These are phyloP conservation scores for Synanthedon vespiformis DNA, from an alignment of 2,888 invertebrate genomes.

Conservation along the genomic window DNA sequence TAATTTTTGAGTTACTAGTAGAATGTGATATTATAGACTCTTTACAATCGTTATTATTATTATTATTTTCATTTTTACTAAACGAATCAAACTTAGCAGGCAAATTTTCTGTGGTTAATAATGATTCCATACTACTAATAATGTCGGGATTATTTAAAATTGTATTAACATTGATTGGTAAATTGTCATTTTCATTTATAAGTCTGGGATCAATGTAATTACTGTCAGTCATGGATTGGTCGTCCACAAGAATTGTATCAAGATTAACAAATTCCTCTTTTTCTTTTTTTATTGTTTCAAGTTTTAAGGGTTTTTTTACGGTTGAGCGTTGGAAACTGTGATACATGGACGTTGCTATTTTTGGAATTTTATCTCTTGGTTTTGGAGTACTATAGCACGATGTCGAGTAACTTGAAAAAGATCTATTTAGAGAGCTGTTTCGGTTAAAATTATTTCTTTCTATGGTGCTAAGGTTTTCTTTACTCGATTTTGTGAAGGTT, in stretches of 20 bases:
- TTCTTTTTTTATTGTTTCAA: conserved; percentile 55
- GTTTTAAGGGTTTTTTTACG: conserved; percentile 53
- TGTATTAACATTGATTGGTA: conserved; percentile 70
- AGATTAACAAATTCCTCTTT: conserved; percentile 62
- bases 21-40: conserved; percentile 7
- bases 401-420: conserved; percentile 54
- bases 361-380: conserved; percentile 60
- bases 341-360: conserved; percentile 59
- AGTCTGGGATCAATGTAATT: conserved; percentile 71
- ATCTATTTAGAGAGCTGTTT: conserved; percentile 50
- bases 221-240: conserved; percentile 62
- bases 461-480: conserved; percentile 52
- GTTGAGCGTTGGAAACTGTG: conserved; percentile 60
- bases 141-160: conserved; percentile 64
- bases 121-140: conserved; percentile 65
- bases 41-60: conserved; percentile 31
- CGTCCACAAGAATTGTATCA: conserved; percentile 47
- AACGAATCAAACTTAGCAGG: conserved; percentile 62
- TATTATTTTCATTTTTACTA: conserved; percentile 35
- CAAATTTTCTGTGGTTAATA: conserved; percentile 61
- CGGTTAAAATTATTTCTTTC: conserved; percentile 52
- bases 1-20: conserved; percentile 22
- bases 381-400: conserved; percentile 59
- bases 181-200: conserved; percentile 78
- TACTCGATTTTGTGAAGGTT: conserved; percentile 62